Evolutionary conservation across 1,140 invertebrate species (phyloP), one percentile per base, ranked within the genome.

Genomic region (Aphaenogaster floridana): DNA sequence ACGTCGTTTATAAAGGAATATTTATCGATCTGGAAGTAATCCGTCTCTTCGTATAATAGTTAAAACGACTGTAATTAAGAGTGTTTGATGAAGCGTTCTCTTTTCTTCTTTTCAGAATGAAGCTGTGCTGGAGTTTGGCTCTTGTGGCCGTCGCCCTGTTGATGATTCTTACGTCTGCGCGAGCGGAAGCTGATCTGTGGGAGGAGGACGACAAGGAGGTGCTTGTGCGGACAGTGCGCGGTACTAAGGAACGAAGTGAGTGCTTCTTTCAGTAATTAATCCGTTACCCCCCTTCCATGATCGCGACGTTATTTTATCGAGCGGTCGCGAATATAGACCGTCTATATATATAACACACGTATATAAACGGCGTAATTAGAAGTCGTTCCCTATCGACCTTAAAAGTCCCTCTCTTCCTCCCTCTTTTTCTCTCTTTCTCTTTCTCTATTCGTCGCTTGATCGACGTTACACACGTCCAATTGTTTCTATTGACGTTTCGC

Each of bases 121-220:
- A 95, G 93, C 90, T 95, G 91, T 95, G 93, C 90, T 95, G 95
- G 94, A 94, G 93, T 90, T 91, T 95, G 87, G 88, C 94, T 90
- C 83, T 95, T 83, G 90, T 94, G 69, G 91, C 89, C 80, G 81
- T 95, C 84, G 92, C 89, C 86, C 83, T 95, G 69, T 93, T 93
- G 88, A 93, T 94, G 91, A 92, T 94, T 88, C 78, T 92, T 86
- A 92, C 88, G 85, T 90, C 90, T 66, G 90, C 91, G 77, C 92
- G 87, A 74, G 93, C 93, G 63, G 94, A 95, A 91, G 92, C 92
- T 63, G 88, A 91, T 52, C 90, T 94, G 52, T 95, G 94, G 95
- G 94, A 95, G 96, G 97, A 97, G 93, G 97, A 97, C 88, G 97
- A 97, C 91, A 97, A 97, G 92, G 97, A 98, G 94, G 96, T 97